A percentile compares a stretch with the other conserved stretches of the same genome.
phyloP scores from a whole-genome alignment of 2,888 invertebrate genomes.

The Eumacrocentrus americanus region DNA sequence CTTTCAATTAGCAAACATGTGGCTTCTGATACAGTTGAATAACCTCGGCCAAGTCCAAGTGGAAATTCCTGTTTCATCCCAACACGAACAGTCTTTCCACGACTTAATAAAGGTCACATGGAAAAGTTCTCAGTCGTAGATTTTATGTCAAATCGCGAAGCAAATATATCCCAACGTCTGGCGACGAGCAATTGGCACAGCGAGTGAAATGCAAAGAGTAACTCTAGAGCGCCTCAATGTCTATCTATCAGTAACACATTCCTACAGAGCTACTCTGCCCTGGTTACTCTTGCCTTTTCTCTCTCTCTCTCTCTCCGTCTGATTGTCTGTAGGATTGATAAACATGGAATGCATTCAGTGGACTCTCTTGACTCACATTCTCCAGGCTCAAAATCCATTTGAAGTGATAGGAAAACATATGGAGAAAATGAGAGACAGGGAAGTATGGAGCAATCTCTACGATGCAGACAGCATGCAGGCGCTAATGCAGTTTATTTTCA shows the following conservation, averaged over 20 bases:
- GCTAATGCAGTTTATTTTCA: constrained; percentile 5
- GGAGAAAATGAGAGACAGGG: not conserved
- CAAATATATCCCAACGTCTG: constrained; percentile 3
- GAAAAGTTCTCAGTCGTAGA: not conserved
- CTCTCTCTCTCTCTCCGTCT: no score
- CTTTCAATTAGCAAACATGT: not conserved
- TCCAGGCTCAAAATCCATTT: no score
- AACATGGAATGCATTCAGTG: no score
- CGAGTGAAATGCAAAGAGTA: constrained; percentile 10
- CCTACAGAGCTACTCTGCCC: not conserved
- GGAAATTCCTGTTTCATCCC: not conserved
- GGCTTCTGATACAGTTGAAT: not conserved
- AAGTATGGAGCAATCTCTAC: not conserved
- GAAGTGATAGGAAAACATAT: not conserved
- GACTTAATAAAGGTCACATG: constrained; percentile 4
- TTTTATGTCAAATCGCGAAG: constrained; percentile 8
- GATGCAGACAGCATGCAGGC: not conserved
- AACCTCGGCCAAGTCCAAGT: not conserved
- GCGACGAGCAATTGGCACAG: not conserved
- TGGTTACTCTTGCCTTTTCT: no score
- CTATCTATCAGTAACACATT: constrained; percentile 12
- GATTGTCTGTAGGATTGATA: no score
- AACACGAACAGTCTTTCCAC: not conserved
- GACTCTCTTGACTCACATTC: no score
- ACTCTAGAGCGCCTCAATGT: not conserved